Evolutionary conservation across 2,888 invertebrate species (phyloP).

Genomic region (Melangyna quadrimaculata): DNA sequence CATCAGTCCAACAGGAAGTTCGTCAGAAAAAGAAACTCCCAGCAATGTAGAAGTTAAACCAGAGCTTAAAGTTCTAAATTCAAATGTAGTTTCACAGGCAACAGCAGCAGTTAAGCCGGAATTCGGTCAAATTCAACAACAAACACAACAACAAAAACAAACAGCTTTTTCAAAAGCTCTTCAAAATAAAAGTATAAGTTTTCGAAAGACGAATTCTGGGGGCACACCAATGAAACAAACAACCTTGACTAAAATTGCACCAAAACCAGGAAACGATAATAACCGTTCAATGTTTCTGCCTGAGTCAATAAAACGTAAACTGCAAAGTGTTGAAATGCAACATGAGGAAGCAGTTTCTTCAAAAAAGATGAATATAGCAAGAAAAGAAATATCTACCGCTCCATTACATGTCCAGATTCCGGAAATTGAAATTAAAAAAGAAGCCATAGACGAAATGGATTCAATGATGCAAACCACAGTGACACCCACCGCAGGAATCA

Average conservation of each 20-base stretch:
- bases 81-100: constrained; percentile 41
- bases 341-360: constrained; percentile 21
- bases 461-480: constrained; percentile 45
- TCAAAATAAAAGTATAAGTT: constrained; percentile 78
- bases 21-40: constrained; percentile 77
- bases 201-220: constrained; percentile 75
- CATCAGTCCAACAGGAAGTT: constrained; percentile 72
- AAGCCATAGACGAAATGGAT: constrained; percentile 73
- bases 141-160: constrained; percentile 21
- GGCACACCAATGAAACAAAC: background rate
- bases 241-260: background rate
- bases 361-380: background rate
- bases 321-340: constrained; percentile 15
- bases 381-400: constrained; percentile 18
- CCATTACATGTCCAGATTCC: constrained; percentile 73
- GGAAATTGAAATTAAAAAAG: constrained; percentile 76
- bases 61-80: constrained; percentile 53
- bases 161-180: constrained; percentile 73
- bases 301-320: constrained; percentile 43
- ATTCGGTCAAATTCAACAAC: constrained; percentile 4
- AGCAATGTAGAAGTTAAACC: constrained; percentile 2
- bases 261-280: constrained; percentile 11
- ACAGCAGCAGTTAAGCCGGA: constrained; percentile 12
- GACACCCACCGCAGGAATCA: constrained; percentile 74
- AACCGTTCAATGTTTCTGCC: background rate